A percentile compares a stretch with the other conserved stretches of the same genome.
phyloP scores from a whole-genome alignment of 2,113 vertebrate genomes.

The Zootoca vivipara region DNA sequence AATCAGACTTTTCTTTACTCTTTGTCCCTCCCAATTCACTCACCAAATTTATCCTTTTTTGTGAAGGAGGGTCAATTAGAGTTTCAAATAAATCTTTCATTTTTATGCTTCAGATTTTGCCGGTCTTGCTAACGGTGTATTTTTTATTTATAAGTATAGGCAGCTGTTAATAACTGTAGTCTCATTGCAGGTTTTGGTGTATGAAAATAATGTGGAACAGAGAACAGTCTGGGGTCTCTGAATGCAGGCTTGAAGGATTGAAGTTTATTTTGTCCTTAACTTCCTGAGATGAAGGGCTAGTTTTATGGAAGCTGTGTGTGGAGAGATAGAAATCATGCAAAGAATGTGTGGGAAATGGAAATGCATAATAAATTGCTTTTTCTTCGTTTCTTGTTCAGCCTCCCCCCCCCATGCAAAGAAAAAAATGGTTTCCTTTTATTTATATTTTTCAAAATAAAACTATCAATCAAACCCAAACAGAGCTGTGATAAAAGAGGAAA shows the following conservation, averaged over 20 bases:
- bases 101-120: slow-evolving; percentile 23
- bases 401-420: slow-evolving; percentile 24
- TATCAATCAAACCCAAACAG: slow-evolving; percentile 71
- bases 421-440: slow-evolving; percentile 59
- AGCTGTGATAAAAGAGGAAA: slow-evolving; percentile 61
- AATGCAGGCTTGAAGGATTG: not conserved
- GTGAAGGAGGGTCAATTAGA: not conserved
- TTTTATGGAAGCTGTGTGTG: slow-evolving; percentile 47
- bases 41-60: slow-evolving; percentile 25
- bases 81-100: slow-evolving; percentile 52
- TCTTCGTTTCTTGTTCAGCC: slow-evolving; percentile 18
- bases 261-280: slow-evolving; percentile 48
- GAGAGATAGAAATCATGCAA: slow-evolving; percentile 55
- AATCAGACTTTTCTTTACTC: not conserved
- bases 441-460: slow-evolving; percentile 67
- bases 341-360: slow-evolving; percentile 53
- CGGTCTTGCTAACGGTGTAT: slow-evolving; percentile 35
- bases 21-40: not conserved
- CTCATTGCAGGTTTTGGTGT: slow-evolving; percentile 17
- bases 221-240: not conserved
- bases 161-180: slow-evolving; percentile 55
- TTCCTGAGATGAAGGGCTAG: slow-evolving; percentile 35
- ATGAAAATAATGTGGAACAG: slow-evolving; percentile 26
- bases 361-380: slow-evolving; percentile 57
- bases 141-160: slow-evolving; percentile 49